Evolutionary conservation across 2,888 invertebrate genomes (phyloP).

Genomic region (Saturnia pavonia): DNA sequence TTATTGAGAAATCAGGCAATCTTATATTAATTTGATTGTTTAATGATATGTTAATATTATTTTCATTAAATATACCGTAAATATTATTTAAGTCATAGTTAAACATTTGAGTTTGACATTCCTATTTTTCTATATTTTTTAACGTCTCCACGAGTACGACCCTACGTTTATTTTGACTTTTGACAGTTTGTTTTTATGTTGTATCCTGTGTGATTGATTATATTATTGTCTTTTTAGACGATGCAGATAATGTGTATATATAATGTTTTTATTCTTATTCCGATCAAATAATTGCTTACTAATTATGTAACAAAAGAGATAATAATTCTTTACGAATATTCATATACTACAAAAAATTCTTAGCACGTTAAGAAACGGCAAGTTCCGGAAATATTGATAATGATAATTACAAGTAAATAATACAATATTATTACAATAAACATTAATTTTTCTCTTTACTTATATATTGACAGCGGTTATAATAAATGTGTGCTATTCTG

Average conservation of each 20-base stretch:
- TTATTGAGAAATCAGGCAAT: not conserved
- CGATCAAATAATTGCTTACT: not conserved
- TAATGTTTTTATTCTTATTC: not conserved
- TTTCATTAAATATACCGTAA: not conserved
- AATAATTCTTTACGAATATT: not conserved
- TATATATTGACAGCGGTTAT: too few relatives aligned
- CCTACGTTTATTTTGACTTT: constrained; percentile 4
- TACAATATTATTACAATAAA: too few relatives aligned
- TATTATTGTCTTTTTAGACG: not conserved
- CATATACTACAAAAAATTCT: not conserved
- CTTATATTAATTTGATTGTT: not conserved
- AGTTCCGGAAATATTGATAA: not conserved
- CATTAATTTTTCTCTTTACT: too few relatives aligned
- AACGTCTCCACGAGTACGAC: not conserved
- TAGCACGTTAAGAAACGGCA: not conserved
- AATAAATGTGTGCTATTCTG: too few relatives aligned
- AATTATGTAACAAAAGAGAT: not conserved
- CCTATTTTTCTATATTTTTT: not conserved
- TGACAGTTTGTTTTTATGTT: not conserved
- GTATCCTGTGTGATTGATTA: not conserved
- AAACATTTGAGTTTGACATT: constrained; percentile 5
- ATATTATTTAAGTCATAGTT: too few relatives aligned
- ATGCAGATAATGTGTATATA: not conserved
- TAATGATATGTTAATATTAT: not conserved
- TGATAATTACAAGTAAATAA: not conserved